Evolutionary conservation across 35 echinoderm and acorn worm genomes (phyloP).

Genomic region (Lytechinus pictus): DNA sequence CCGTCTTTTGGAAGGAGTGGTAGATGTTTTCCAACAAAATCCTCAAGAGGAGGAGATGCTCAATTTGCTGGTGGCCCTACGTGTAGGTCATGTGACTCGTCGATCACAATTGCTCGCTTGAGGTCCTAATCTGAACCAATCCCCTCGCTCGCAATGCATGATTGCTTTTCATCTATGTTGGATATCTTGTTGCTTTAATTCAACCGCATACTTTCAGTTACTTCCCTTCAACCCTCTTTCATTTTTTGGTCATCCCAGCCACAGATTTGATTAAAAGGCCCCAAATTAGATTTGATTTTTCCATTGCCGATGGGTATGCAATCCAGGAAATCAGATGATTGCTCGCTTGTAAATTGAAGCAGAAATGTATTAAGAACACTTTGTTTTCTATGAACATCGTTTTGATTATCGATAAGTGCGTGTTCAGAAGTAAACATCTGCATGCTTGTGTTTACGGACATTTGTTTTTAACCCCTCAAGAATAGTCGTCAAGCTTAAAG

Average conservation of each 20-base stretch:
- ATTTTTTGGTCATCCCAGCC: background rate
- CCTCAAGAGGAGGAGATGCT: background rate
- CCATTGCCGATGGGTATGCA: background rate
- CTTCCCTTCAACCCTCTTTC: background rate
- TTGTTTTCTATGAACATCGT: background rate
- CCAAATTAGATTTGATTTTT: background rate
- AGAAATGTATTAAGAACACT: background rate
- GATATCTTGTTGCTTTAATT: background rate
- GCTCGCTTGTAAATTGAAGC: background rate
- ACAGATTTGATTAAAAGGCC: constrained; percentile 4
- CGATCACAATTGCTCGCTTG: background rate
- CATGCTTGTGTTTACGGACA: background rate
- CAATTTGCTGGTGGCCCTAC: background rate
- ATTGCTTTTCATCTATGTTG: background rate
- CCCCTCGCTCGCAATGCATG: background rate
- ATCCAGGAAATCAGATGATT: background rate
- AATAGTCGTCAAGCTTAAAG: background rate
- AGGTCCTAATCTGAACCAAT: background rate
- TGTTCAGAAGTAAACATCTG: background rate
- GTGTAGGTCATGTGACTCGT: background rate
- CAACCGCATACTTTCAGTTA: background rate
- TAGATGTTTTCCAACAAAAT: background rate
- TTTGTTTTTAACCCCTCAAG: background rate
- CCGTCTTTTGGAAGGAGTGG: background rate
- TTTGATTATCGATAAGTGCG: background rate